Evolutionary conservation across 2,888 invertebrate genomes (phyloP), one percentile per base, ranked within the genome.

Genomic region (Artemia sinica): DNA sequence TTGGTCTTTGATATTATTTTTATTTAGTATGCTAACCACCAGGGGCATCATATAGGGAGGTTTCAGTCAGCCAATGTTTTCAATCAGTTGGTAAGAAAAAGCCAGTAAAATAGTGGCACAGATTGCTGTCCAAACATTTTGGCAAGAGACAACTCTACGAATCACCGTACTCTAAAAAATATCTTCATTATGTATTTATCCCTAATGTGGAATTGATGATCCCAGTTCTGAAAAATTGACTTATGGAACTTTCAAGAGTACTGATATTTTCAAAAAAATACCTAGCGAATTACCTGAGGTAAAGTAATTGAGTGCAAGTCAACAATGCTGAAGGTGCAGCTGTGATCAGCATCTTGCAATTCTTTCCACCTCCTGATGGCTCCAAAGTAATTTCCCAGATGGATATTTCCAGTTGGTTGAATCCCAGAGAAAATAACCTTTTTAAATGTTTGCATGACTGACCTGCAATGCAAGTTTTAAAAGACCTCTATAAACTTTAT

Each of bases 361-460:
- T 86, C 81, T 28, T 89, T 83, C 88, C 94, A 96, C 76, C 87
- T 87, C 71, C 84, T 83, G 71, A 98, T 84, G 1, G 93, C 95
- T 12, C 96, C 96, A 74, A 95, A 85, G 80, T 96, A 98, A 81
- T 99, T 98, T 12, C 98, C 98, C 68, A 97, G 80, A 79, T 98
- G 98, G 71, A 96, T 82, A 6, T 84, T 80, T 18, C 97, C 97
- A 0, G 96, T 96, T 0, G 98, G 97, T 80, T 98, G 97, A 76
- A 98, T 87, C 13, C 96, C 97, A 0, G 96, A 91, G 75, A 95
- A 89, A 74, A 94, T 9, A 58, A 18, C 18, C 58, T 58, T 4
- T 14, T 58, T 58, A 14, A n/a, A 58, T 8, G n/a, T 52, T 8
- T 14, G 14, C n/a, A 58, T 58, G 58, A 58, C 18, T 58, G 58